Evolutionary conservation across 2,888 invertebrate species (phyloP), one percentile per base, ranked within the genome.

Genomic region (Operophtera brumata): DNA sequence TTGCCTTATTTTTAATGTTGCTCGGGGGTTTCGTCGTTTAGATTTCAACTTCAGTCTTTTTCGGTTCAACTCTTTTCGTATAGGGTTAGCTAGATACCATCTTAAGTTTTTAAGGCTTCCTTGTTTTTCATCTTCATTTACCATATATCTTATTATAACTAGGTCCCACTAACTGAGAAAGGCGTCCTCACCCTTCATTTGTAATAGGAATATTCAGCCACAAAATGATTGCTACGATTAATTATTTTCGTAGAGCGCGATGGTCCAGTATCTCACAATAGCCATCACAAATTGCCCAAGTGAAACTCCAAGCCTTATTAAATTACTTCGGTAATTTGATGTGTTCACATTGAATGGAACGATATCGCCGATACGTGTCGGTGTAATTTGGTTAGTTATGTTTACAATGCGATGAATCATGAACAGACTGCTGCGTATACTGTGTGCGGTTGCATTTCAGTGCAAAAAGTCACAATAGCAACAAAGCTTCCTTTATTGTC

Each of bases 381-480:
- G 68, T 75, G 77, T 83, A 83, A 84, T 81, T 82, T 81, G 71
- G 79, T 80, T 79, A 76, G 65, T 74, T 81, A 79, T 83, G 82
- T 83, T 80, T 78, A 81, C 80, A 84, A 84, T 81, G 67, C 73
- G 88, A 79, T 67, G 78, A 80, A 69, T 87, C 86, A 86, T 68
- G 62, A 11, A 32, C 34, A 39, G 2, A 48, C 50, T 59, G 45
- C 46, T 61, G 48, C 36, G 39, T 54, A 65, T 66, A 64, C 73
- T 70, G 70, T 70, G 71, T 72, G 76, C 73, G 70, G 80, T 73
- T 84, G 86, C 86, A 87, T 81, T 81, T 80, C 67, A 74, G 69
- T 84, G 86, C 82, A 88, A 87, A 88, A 88, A 86, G 72, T 73
- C 62, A 73, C 70, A 77, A 77, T 72, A 78, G 67, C 68, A 59